A percentile compares a stretch with the other conserved stretches of the same genome.
These are phyloP conservation scores for Conomelus anceps DNA, from an alignment of 2,888 invertebrate genomes.

Conservation along the genomic window DNA sequence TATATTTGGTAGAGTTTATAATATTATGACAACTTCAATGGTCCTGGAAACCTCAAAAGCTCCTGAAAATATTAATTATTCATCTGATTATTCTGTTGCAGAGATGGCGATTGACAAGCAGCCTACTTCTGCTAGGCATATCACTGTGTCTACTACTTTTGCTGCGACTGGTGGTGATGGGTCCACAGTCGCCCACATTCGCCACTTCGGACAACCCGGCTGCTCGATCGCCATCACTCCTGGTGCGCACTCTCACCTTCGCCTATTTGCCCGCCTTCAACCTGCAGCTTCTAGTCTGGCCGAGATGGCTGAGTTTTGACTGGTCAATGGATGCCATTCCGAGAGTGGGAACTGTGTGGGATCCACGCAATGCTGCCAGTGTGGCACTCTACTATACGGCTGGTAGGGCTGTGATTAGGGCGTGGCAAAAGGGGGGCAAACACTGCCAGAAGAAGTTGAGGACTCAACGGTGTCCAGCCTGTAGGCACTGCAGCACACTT, in stretches of 20 bases:
- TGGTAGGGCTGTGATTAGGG: neutral
- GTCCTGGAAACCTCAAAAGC: too few relatives aligned
- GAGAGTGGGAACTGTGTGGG: slow-evolving; percentile 67
- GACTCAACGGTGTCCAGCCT: slow-evolving; percentile 14
- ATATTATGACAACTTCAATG: too few relatives aligned
- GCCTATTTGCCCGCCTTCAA: slow-evolving; percentile 87
- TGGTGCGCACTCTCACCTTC: slow-evolving; percentile 84
- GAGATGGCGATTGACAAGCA: slow-evolving; percentile 21
- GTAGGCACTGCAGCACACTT: slow-evolving; percentile 10
- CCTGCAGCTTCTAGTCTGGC: slow-evolving; percentile 78
- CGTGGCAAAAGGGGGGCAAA: neutral
- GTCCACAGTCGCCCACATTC: slow-evolving; percentile 68
- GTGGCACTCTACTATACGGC: slow-evolving; percentile 60
- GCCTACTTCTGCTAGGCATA: slow-evolving; percentile 39
- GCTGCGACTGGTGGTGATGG: slow-evolving; percentile 70
- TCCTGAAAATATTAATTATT: too few relatives aligned
- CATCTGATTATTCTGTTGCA: slow-evolving; percentile 10
- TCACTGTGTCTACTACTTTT: slow-evolving; percentile 53
- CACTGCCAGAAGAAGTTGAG: neutral
- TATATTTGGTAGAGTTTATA: too few relatives aligned
- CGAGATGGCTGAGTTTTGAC: slow-evolving; percentile 86
- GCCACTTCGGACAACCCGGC: slow-evolving; percentile 94
- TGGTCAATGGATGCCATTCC: slow-evolving; percentile 99
- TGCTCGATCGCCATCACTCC: slow-evolving; percentile 71
- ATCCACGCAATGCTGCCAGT: slow-evolving; percentile 71